A percentile compares a stretch with the other conserved stretches of the same genome.
phyloP scores from a whole-genome alignment of 2,113 vertebrate genomes.

The Pelodiscus sinensis region DNA sequence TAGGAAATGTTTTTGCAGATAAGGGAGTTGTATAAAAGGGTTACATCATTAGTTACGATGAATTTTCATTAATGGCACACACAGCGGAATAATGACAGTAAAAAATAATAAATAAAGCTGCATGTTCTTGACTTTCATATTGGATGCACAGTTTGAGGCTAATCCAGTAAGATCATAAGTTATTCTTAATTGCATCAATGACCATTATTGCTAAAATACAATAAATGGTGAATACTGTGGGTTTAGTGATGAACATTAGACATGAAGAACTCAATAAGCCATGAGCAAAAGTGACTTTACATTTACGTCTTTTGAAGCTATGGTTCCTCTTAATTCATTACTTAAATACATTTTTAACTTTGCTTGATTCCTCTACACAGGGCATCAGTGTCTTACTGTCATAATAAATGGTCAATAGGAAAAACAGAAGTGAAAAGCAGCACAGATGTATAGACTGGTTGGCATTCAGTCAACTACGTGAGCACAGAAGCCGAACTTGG shows the following conservation, averaged over 20 bases:
- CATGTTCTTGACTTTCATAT: background rate
- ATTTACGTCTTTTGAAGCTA: constrained; percentile 57
- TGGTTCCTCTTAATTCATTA: constrained; percentile 50
- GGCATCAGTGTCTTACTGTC: background rate
- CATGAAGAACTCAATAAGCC: background rate
- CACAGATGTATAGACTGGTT: background rate
- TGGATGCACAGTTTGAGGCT: background rate
- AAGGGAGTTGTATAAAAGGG: constrained; percentile 12
- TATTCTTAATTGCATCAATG: constrained; percentile 18
- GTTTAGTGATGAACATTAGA: background rate
- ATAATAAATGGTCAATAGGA: background rate
- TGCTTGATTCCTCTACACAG: constrained; percentile 43
- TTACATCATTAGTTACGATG: constrained; percentile 8
- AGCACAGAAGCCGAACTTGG: background rate
- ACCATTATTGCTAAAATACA: background rate
- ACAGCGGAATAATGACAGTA: constrained; percentile 23
- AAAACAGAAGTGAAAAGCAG: background rate
- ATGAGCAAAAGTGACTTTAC: background rate
- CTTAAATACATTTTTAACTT: constrained; percentile 53
- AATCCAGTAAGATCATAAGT: background rate
- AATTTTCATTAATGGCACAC: constrained; percentile 30
- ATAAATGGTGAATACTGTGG: background rate
- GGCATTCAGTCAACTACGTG: background rate
- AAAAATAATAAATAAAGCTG: constrained; percentile 34
- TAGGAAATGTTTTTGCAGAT: constrained; percentile 17